Conservation (phyloP, 2,113 vertebrate genomes). For the Arizona elegans region DNA sequence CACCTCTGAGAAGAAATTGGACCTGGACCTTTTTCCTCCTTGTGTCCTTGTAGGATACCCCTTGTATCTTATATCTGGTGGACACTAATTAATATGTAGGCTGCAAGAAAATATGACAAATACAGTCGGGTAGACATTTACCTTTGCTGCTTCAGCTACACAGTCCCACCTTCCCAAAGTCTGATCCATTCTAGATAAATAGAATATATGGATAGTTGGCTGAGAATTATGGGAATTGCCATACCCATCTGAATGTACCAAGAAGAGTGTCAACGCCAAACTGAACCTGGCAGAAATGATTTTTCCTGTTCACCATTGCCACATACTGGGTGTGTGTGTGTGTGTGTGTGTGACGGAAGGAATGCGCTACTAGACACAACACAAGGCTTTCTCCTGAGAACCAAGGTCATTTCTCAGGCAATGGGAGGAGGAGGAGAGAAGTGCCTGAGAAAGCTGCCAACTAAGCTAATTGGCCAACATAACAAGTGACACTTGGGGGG, state of each 20-base stretch:
- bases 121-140: neutral
- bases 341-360: too few relatives aligned
- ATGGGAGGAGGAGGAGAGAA: too few relatives aligned
- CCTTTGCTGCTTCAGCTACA: neutral
- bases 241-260: neutral
- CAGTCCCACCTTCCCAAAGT: neutral
- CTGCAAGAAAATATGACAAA: neutral
- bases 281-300: too few relatives aligned
- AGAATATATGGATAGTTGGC: neutral
- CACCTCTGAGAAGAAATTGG: neutral
- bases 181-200: neutral
- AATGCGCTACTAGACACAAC: too few relatives aligned
- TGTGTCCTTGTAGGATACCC: constrained; percentile 29
- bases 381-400: too few relatives aligned
- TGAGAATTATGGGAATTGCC: neutral
- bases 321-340: too few relatives aligned
- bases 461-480: too few relatives aligned
- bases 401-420: too few relatives aligned
- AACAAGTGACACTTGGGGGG: too few relatives aligned
- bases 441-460: too few relatives aligned
- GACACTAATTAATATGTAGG: constrained; percentile 10
- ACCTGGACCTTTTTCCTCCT: neutral
- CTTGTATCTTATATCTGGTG: constrained; percentile 34
- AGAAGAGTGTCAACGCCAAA: too few relatives aligned
- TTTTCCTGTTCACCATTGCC: too few relatives aligned